Evolutionary conservation across 2,888 invertebrate genomes (phyloP), one percentile per base, ranked within the genome.

Genomic region (Harmothoe impar): DNA sequence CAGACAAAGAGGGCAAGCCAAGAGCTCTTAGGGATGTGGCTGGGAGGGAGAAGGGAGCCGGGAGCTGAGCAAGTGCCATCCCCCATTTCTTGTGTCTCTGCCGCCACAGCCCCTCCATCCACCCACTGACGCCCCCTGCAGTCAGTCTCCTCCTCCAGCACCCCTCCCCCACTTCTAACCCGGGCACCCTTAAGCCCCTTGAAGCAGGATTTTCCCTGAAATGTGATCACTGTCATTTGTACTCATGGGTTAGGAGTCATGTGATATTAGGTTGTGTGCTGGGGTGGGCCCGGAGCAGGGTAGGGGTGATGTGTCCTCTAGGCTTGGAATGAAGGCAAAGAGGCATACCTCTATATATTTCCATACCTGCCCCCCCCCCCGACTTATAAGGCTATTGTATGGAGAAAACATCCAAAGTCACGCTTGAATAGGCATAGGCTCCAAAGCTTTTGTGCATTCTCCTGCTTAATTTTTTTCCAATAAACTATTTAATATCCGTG

Each of bases 201-300:
- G 78, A 62, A 62, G 23, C n/a, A n/a, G 62, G 62, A n/a, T n/a
- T 62, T n/a, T 62, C 29, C 72, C 72, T 72, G 72, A 3, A 72
- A 72, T 72, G 72, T 72, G 72, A 72, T 72, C 72, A 72, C 29
- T 29, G 72, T 72, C 72, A 72, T 72, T 72, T 25, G 29, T 72
- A 29, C 29, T n/a, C 72, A 72, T 25, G 72, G 72, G 15, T 29
- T 72, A 29, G 23, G 29, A 72, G 72, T 72, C 31, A 72, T 29
- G 72, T 72, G 72, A 72, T 29, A 25, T 62, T 20, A 20, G 20
- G n/a, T 20, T n/a, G 62, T 62, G 23, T 20, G 62, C 20, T 62
- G 62, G 62, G 62, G n/a, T 62, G 62, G 20, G 20, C 20, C 20
- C 3, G 62, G 62, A n/a, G 62, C 15, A 20, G 62, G 62, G 62